Conservation (phyloP, 2,113 vertebrate species). For the Channa argus region DNA sequence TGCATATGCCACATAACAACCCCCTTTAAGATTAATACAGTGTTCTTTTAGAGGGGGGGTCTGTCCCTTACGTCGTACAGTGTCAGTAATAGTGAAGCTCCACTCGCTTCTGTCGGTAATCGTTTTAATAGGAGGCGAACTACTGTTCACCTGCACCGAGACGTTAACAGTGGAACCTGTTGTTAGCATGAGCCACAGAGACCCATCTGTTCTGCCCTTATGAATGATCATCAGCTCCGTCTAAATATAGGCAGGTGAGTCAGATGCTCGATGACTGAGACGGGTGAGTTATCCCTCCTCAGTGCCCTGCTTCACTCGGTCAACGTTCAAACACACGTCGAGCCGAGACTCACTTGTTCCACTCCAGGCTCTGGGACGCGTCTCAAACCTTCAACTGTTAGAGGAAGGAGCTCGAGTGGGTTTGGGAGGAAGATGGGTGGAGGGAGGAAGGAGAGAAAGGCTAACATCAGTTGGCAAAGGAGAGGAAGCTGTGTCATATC, state of each 20-base stretch:
- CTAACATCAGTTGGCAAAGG: conserved; percentile 67
- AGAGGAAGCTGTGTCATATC: conserved; percentile 85
- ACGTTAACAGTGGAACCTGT: conserved; percentile 35
- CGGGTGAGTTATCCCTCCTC: conserved; percentile 51
- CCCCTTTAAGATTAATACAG: too few species aligned
- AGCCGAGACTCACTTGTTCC: conserved; percentile 77
- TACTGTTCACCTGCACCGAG: conserved; percentile 45
- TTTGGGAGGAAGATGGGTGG: conserved; percentile 59
- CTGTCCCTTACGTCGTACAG: too few species aligned
- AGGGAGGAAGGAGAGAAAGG: conserved; percentile 49
- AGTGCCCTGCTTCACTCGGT: conserved; percentile 16
- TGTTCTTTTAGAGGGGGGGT: too few species aligned
- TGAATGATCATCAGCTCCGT: conserved; percentile 55
- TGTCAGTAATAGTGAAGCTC: not conserved
- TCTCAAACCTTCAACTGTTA: conserved; percentile 57
- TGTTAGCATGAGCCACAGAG: conserved; percentile 50
- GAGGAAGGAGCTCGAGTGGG: conserved; percentile 63
- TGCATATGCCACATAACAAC: too few species aligned
- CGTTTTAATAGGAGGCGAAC: conserved; percentile 32
- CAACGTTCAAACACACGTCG: conserved; percentile 18
- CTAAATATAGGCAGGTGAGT: conserved; percentile 76
- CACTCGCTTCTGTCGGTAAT: not conserved
- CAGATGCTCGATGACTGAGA: conserved; percentile 66
- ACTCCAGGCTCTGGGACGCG: conserved; percentile 53
- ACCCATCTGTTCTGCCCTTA: conserved; percentile 57